Conservation (phyloP, 1,140 invertebrate genomes). For the Choristoneura fumiferana region DNA sequence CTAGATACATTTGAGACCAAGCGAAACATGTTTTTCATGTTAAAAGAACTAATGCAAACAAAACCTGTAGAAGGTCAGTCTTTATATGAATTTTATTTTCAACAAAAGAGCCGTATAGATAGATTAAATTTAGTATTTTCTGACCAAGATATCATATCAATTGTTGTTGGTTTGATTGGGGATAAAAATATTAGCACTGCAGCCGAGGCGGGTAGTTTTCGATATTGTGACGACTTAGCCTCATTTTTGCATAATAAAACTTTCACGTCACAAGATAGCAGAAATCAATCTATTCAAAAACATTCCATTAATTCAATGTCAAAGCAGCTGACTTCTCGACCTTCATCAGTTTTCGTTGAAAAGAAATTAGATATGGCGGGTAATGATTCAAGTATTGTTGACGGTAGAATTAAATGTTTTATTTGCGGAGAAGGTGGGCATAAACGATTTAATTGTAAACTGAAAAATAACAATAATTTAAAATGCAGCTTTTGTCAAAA, state of each 20-base stretch:
- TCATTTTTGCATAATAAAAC: not conserved
- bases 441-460: conserved; percentile 15
- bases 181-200: not conserved
- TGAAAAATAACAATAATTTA: conserved; percentile 1
- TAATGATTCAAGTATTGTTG: too few relatives aligned
- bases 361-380: too few relatives aligned
- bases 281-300: not conserved
- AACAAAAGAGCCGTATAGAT: conserved; percentile 1
- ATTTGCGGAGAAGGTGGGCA: conserved; percentile 22
- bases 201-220: not conserved
- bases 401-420: not conserved
- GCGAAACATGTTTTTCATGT: conserved; percentile 11
- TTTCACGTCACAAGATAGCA: too few relatives aligned
- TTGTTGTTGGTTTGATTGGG: conserved; percentile 8
- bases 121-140: not conserved
- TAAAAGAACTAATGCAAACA: conserved; percentile 4
- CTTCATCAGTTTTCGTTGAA: too few relatives aligned
- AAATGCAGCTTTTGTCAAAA: conserved; percentile 16
- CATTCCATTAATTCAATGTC: too few relatives aligned
- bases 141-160: conserved; percentile 12
- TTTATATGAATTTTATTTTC: conserved; percentile 17
- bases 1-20: conserved; percentile 8
- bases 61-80: conserved; percentile 14
- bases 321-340: too few relatives aligned
- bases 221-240: conserved; percentile 1